phyloP scores from a whole-genome alignment of 2,888 invertebrate species.

The Deilephila porcellus region DNA sequence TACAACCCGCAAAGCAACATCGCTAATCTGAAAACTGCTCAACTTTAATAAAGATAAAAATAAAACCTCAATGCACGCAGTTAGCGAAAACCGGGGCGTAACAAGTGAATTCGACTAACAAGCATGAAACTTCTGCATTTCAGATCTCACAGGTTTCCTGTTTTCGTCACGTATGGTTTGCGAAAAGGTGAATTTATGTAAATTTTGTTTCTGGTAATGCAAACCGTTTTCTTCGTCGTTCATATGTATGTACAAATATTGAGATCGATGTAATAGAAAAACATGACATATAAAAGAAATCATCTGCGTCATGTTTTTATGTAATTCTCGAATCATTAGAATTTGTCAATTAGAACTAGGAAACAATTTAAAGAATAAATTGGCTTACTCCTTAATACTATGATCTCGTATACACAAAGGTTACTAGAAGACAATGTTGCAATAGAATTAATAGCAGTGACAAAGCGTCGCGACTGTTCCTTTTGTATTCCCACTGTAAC shows the following conservation, averaged over 20 bases:
- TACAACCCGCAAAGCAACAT: not conserved
- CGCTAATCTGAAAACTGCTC: constrained; percentile 1
- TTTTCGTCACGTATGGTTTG: constrained; percentile 39
- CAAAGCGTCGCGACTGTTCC: not conserved
- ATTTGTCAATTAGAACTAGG: too few species aligned
- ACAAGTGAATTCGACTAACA: constrained; percentile 49
- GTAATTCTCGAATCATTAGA: too few species aligned
- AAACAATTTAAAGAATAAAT: too few species aligned
- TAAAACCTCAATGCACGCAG: constrained; percentile 31
- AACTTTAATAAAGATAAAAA: constrained; percentile 22
- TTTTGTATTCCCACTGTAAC: not conserved
- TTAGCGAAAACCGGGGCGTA: constrained; percentile 42
- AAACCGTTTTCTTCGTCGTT: not conserved
- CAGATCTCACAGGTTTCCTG: constrained; percentile 43
- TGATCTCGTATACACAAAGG: not conserved
- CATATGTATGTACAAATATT: not conserved
- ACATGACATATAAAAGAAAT: too few species aligned
- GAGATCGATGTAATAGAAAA: not conserved
- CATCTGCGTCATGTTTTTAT: too few species aligned
- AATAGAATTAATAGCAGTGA: not conserved
- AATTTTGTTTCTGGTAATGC: not conserved
- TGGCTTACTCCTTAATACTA: not conserved
- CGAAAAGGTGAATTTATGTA: constrained; percentile 6
- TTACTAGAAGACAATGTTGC: not conserved
- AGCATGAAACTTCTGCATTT: constrained; percentile 44